Evolutionary conservation across 2,888 invertebrate species (phyloP), one percentile per base, ranked within the genome.

Genomic region (Sisyra terminalis): DNA sequence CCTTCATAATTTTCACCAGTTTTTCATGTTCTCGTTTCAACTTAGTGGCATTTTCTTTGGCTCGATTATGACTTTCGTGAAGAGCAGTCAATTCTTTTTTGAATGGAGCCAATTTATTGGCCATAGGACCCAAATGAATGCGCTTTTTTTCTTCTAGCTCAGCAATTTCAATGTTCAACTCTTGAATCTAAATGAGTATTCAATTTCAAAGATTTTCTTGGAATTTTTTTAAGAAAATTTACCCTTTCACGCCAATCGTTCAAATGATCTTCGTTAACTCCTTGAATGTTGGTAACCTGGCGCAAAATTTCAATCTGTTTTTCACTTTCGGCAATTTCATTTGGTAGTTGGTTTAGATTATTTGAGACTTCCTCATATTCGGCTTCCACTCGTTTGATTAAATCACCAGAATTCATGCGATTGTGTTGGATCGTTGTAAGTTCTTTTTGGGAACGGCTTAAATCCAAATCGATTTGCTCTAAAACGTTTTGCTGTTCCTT

Each of bases 271-370:
- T 49, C 47, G 8, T 39, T 43, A 10, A 49, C 51, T 43, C 76
- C 75, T 39, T 75, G 73, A 48, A 79, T 77, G 35, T 70, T 66
- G 1, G 76, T 70, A 37, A 85, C 76, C 47, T 66, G 69, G 53
- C 77, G 75, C 56, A 86, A 66, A 46, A 84, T 77, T 46, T 71
- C 70, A 30, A 84, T 66, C 51, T 78, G 76, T 51, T 75, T 73
- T 54, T 75, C 73, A 41, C 75, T 63, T 9, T 63, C 60, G 2
- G 66, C 60, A 36, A 78, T 65, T 58, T 90, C 89, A 51, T 77
- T 73, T 0, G 85, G 85, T 42, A 89, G 58, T 55, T 87, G 13
- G 13, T 84, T 53, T 86, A 85, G 47, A 78, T 78, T 16, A n/a
- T 13, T 16, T 34, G 24, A 34, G 9, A 17, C 14, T 34, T 32